Evolutionary conservation across 1,140 invertebrate species (phyloP), one percentile per base, ranked within the genome.

Genomic region (Sipha flava): DNA sequence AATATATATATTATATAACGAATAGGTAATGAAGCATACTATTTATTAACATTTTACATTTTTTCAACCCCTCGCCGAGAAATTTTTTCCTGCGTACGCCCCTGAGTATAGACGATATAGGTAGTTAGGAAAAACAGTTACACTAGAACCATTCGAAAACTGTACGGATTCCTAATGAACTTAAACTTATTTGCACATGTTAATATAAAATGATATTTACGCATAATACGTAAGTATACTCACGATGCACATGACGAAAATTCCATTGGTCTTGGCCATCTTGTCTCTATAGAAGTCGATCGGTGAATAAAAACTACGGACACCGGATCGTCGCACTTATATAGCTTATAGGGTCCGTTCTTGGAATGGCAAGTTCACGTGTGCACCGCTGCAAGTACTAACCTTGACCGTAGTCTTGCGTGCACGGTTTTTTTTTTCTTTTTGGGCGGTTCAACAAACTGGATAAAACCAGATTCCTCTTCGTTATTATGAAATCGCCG

Each of bases 361-460:
- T n/a, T n/a, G 31, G 59, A n/a, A 18, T 1, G 18, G 59, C 59
- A 21, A 10, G 40, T 6, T 43, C 40, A 43, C 40, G 40, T 12
- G 40, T 43, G 40, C 40, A 43, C 14, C 40, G 40, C 9, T 43
- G 40, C 47, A n/a, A 40, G 5, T 40, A 18, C 21, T 45, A 70
- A 43, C 66, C 66, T 70, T 70, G 66, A 70, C 66, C 66, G 23
- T 70, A 29, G 16, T 16, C 23, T 23, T 18, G 21, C 7, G 40
- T 23, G 43, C 26, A 23, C 62, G 37, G 21, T 43, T 66, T 37
- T 23, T 1, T 52, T 23, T 47, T n/a, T 66, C 26, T 23, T 47
- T n/a, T 66, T n/a, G 64, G 40, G 62, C n/a, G 18, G 66, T 70
- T 70, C 66, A 70, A 70, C 66, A 70, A 70, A 45, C 66, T 18